Evolutionary conservation across 2,113 vertebrate species (phyloP).

Genomic region (Phycodurus eques): DNA sequence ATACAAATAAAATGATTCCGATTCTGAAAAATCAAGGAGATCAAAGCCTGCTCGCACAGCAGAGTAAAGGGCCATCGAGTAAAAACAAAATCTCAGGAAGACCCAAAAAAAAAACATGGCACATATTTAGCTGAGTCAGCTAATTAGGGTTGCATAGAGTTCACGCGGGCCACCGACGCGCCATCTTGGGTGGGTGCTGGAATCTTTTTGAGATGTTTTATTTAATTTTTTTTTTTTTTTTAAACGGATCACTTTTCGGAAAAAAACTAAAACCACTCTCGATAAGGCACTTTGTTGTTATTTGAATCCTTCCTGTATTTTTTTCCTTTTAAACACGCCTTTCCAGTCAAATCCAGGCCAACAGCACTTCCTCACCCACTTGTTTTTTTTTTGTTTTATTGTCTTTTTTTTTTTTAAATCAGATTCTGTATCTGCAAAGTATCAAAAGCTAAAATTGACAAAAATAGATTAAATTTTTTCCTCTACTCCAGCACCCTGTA

Average conservation of each 20-base stretch:
- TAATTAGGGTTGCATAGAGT: slow-evolving; percentile 81
- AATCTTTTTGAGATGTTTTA: slow-evolving; percentile 8
- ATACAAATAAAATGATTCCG: slow-evolving; percentile 56
- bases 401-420: slow-evolving; percentile 44
- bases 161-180: slow-evolving; percentile 43
- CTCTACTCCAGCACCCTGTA: slow-evolving; percentile 84
- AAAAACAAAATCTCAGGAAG: slow-evolving; percentile 69
- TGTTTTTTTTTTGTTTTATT: slow-evolving; percentile 49
- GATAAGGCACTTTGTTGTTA: slow-evolving; percentile 78
- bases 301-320: slow-evolving; percentile 56
- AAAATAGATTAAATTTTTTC: slow-evolving; percentile 78
- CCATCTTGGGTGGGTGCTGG: slow-evolving; percentile 66
- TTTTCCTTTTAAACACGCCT: slow-evolving; percentile 52
- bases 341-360: slow-evolving; percentile 67
- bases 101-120: slow-evolving; percentile 77
- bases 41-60: slow-evolving; percentile 55
- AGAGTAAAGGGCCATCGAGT: slow-evolving; percentile 59
- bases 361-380: slow-evolving; percentile 58
- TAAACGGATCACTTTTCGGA: slow-evolving; percentile 71
- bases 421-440: slow-evolving; percentile 80
- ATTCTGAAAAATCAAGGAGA: slow-evolving; percentile 54
- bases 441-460: slow-evolving; percentile 86
- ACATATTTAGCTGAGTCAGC: slow-evolving; percentile 79
- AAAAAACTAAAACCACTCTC: slow-evolving; percentile 69
- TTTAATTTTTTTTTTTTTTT: background rate